phyloP scores from a whole-genome alignment of 1,140 invertebrate species.

The Rhizoglyphus robini region DNA sequence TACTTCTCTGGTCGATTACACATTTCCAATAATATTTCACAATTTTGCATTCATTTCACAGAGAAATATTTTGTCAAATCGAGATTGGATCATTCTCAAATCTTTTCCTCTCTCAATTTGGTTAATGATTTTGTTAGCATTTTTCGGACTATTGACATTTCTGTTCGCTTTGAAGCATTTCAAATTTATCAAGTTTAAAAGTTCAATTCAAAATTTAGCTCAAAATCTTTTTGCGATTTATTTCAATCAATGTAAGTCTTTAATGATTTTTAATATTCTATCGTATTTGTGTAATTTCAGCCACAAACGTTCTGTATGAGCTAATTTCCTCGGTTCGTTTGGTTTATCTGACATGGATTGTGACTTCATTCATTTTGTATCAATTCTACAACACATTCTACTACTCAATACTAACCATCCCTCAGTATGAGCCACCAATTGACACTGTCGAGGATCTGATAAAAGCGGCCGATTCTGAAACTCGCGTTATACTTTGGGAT shows the following conservation, averaged over 20 bases:
- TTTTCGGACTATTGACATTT: neutral
- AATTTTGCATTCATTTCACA: neutral
- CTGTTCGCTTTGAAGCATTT: neutral
- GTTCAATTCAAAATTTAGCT: neutral
- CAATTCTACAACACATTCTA: neutral
- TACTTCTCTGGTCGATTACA: neutral
- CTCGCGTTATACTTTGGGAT: neutral
- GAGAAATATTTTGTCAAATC: neutral
- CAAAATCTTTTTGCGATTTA: neutral
- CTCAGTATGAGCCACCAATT: conserved; percentile 1
- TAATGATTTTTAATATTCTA: neutral
- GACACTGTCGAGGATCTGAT: neutral
- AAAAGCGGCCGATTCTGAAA: neutral
- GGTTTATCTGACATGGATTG: neutral
- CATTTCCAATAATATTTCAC: neutral
- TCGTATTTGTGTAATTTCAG: too few species aligned
- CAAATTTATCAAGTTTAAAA: neutral
- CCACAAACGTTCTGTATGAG: neutral
- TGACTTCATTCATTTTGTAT: neutral
- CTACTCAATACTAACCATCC: neutral
- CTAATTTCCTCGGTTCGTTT: neutral
- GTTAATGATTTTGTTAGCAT: neutral
- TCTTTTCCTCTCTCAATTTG: neutral
- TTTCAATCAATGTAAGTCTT: neutral
- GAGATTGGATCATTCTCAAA: neutral